A percentile compares a stretch with the other conserved stretches of the same genome.
Conservation (phyloP, 2,888 invertebrate species). For the Euplagia quadripunctaria region DNA sequence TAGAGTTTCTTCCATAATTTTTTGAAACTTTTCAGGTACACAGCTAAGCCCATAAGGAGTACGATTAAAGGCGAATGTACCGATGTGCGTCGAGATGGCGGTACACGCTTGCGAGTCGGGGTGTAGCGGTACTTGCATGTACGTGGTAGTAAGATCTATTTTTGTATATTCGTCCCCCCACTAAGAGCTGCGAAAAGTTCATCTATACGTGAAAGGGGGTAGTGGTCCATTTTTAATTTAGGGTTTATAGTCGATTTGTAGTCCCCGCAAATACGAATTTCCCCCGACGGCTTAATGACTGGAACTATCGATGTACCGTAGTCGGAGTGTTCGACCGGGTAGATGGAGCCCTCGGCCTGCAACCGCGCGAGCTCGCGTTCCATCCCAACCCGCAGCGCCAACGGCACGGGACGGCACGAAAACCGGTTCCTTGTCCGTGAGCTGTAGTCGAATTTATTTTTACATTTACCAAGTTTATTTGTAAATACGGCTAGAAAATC, state of each 20-base stretch:
- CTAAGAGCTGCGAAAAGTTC: constrained; percentile 45
- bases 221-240: constrained; percentile 38
- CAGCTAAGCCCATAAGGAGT: too few relatives aligned
- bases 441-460: constrained; percentile 28
- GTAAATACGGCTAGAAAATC: constrained; percentile 39
- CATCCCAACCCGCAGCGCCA: constrained; percentile 4
- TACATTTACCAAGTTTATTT: constrained; percentile 31
- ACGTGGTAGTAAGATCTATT: constrained; percentile 38
- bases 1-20: too few relatives aligned
- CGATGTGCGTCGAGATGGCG: constrained; percentile 30
- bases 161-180: constrained; percentile 36
- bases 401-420: constrained; percentile 25
- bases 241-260: constrained; percentile 50
- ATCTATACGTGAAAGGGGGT: constrained; percentile 49
- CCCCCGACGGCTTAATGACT: not conserved
- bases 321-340: constrained; percentile 41
- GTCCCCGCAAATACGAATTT: constrained; percentile 41
- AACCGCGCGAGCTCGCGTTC: constrained; percentile 11
- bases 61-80: too few relatives aligned
- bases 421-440: constrained; percentile 29
- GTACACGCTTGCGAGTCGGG: constrained; percentile 28
- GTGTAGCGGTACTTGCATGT: constrained; percentile 29
- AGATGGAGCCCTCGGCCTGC: constrained; percentile 41
- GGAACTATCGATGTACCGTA: constrained; percentile 28
- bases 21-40: too few relatives aligned